phyloP scores from a whole-genome alignment of 2,797 vertebrate genomes.

The Bovichtus variegatus region DNA sequence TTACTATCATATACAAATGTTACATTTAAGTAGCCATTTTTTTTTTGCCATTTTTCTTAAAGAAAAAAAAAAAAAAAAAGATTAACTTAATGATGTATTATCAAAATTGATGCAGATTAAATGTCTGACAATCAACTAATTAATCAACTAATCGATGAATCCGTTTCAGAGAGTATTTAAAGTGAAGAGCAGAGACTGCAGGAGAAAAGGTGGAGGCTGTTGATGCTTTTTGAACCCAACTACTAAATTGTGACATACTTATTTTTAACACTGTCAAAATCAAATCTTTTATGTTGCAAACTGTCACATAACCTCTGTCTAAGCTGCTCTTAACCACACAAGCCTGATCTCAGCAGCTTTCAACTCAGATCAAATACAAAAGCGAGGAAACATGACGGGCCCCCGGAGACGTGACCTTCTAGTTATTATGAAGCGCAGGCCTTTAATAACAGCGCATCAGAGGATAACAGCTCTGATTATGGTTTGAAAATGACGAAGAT shows the following conservation, averaged over 20 bases:
- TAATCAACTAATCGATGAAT: too few species aligned
- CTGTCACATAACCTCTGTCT: conserved; percentile 3
- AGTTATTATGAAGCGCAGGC: conserved; percentile 11
- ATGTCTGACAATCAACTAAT: neutral
- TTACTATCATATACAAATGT: too few species aligned
- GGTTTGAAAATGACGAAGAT: conserved; percentile 52
- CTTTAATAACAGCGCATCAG: conserved; percentile 30
- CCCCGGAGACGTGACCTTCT: conserved; percentile 17
- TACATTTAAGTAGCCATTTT: neutral
- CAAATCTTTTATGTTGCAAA: neutral
- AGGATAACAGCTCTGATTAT: conserved; percentile 45
- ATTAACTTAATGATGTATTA: neutral
- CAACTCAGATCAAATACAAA: conserved; percentile 24
- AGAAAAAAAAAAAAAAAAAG: too few species aligned
- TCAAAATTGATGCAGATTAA: too few species aligned
- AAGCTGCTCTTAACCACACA: conserved; percentile 1
- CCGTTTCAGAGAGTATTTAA: too few species aligned
- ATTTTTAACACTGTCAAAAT: neutral
- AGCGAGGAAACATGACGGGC: neutral
- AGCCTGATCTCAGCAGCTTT: conserved; percentile 20
- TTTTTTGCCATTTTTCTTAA: too few species aligned
- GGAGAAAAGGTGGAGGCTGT: neutral
- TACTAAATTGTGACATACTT: too few species aligned
- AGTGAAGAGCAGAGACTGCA: neutral
- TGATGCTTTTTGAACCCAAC: neutral